Conservation (phyloP, 92 coral and sea anemone species). For the Diadumene lineata region DNA sequence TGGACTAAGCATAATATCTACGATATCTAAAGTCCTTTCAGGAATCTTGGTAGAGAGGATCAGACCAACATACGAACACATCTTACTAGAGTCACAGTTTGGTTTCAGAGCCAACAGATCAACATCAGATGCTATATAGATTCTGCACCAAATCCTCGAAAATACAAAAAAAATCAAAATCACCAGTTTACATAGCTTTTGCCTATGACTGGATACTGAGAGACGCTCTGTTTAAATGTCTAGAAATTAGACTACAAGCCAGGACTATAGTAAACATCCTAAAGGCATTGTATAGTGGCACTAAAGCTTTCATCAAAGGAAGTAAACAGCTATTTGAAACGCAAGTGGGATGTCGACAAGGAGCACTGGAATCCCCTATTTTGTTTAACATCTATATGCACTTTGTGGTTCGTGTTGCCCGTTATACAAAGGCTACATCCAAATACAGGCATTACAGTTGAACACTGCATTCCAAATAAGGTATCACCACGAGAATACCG, state of each 20-base stretch:
- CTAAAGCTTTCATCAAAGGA: slow-evolving; percentile 10
- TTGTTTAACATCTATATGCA: slow-evolving; percentile 33
- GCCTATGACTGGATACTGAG: slow-evolving; percentile 45
- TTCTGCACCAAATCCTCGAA: slow-evolving; percentile 10
- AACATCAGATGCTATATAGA: slow-evolving; percentile 23
- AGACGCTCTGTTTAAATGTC: neutral
- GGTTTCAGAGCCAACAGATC: slow-evolving; percentile 16
- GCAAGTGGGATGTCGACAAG: slow-evolving; percentile 20
- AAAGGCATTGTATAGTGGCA: neutral
- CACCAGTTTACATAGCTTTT: neutral
- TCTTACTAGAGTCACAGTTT: slow-evolving; percentile 9
- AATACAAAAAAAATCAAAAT: slow-evolving; percentile 3
- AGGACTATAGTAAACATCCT: neutral
- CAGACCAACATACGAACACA: slow-evolving; percentile 2
- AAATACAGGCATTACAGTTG: neutral
- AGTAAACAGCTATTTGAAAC: neutral
- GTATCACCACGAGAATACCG: neutral
- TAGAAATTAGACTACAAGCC: neutral
- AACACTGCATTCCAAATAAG: neutral
- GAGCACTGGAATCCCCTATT: slow-evolving; percentile 17
- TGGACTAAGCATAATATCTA: slow-evolving; percentile 11
- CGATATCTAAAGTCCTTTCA: slow-evolving; percentile 3
- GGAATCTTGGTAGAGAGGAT: slow-evolving; percentile 13
- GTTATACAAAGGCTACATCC: neutral
- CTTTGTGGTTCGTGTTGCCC: slow-evolving; percentile 15